Percentiles rank a stretch among this genome's conserved stretches.
Evolutionary conservation across 2,113 vertebrate species (phyloP).

Genomic region (Boulengeromyrus knoepffleri): DNA sequence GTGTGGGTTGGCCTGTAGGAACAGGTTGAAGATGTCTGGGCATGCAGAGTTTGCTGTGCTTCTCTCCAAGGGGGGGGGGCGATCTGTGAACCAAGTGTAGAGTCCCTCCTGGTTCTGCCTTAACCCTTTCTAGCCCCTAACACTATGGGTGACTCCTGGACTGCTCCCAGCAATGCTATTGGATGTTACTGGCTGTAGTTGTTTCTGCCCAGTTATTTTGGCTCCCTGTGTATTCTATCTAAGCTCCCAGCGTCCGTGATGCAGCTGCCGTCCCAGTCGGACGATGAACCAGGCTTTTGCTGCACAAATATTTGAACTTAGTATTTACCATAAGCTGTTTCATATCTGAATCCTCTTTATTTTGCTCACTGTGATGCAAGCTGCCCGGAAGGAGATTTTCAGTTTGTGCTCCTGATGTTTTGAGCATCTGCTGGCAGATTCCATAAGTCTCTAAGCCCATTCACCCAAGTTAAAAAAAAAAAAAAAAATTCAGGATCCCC

Average conservation of each 20-base stretch:
- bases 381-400: not conserved
- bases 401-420: not conserved
- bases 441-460: not conserved
- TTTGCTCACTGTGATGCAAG: not conserved
- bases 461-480: not conserved
- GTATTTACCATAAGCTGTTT: not conserved
- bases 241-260: not conserved
- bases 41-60: conserved; percentile 16
- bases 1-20: conserved; percentile 25
- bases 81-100: not conserved
- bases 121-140: not conserved
- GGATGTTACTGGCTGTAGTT: not conserved
- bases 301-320: not conserved
- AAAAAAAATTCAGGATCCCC: not conserved
- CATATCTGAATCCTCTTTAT: not conserved
- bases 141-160: not conserved
- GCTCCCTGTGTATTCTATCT: not conserved
- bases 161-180: not conserved
- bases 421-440: not conserved
- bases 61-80: conserved; percentile 20
- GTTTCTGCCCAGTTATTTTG: not conserved
- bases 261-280: not conserved
- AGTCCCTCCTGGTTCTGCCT: conserved; percentile 12
- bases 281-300: not conserved
- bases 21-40: conserved; percentile 29